Evolutionary conservation across 2,113 vertebrate species (phyloP).

Genomic region (Uria lomvia): DNA sequence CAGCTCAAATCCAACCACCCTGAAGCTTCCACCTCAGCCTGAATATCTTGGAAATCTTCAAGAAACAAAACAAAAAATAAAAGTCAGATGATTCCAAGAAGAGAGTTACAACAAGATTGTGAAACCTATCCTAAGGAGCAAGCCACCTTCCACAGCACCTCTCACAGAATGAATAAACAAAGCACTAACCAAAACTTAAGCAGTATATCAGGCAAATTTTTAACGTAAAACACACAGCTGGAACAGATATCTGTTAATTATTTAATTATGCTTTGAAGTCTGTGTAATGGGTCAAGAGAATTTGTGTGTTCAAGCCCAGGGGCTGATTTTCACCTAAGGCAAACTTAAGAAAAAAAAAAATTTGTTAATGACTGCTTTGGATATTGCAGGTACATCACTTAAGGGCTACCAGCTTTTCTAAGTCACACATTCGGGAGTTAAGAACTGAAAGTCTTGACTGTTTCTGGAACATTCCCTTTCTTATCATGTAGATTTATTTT

Average conservation of each 20-base stretch:
- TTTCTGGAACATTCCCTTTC: background rate
- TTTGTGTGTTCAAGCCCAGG: background rate
- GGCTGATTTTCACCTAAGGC: background rate
- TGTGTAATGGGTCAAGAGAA: background rate
- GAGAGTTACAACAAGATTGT: background rate
- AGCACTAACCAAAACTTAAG: background rate
- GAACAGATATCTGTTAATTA: background rate
- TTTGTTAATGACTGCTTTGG: background rate
- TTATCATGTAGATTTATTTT: fast-evolving
- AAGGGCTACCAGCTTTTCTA: background rate
- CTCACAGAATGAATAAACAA: background rate
- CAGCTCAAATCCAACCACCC: background rate
- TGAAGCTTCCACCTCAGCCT: background rate
- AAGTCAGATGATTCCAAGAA: background rate
- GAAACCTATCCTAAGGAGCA: fast-evolving
- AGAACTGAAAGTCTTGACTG: background rate
- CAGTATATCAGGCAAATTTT: background rate
- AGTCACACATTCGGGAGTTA: background rate
- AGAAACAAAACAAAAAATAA: background rate
- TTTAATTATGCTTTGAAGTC: background rate
- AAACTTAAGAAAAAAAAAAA: background rate
- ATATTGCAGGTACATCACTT: background rate
- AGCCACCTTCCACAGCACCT: background rate
- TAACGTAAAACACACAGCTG: background rate
- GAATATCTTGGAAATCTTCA: background rate